phyloP scores from a whole-genome alignment of 2,113 vertebrate species.

The Probosciger aterrimus region DNA sequence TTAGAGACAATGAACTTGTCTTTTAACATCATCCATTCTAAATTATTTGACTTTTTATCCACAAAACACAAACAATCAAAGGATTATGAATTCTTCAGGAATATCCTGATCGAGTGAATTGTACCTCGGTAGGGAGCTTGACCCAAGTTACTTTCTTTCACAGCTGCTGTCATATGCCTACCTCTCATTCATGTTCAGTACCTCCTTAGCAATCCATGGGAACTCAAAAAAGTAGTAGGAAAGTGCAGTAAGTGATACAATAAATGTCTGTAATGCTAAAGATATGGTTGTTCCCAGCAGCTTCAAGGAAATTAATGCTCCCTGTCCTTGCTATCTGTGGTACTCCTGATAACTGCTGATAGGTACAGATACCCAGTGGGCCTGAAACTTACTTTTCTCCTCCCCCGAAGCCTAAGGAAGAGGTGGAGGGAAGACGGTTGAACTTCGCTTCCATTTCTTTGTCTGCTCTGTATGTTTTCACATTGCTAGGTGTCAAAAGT shows the following conservation, averaged over 20 bases:
- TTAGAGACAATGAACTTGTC: not conserved
- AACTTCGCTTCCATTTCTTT: not conserved
- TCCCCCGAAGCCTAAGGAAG: not conserved
- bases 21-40: not conserved
- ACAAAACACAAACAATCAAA: not conserved
- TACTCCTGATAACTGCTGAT: not conserved
- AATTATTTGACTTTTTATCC: not conserved
- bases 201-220: not conserved
- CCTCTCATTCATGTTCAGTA: not conserved
- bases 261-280: not conserved
- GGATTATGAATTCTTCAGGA: not conserved
- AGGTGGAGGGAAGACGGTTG: not conserved
- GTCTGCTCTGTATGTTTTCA: not conserved
- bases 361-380: not conserved
- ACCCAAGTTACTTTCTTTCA: not conserved
- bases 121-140: not conserved
- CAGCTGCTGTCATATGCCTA: not conserved
- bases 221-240: not conserved
- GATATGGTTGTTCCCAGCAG: not conserved
- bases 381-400: not conserved
- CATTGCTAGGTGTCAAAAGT: not conserved
- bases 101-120: not conserved
- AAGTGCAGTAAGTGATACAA: not conserved
- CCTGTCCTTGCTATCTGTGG: not conserved
- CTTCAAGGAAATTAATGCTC: not conserved